Evolutionary conservation across 2,888 invertebrate genomes (phyloP).

Genomic region (Conchocele bisecta): DNA sequence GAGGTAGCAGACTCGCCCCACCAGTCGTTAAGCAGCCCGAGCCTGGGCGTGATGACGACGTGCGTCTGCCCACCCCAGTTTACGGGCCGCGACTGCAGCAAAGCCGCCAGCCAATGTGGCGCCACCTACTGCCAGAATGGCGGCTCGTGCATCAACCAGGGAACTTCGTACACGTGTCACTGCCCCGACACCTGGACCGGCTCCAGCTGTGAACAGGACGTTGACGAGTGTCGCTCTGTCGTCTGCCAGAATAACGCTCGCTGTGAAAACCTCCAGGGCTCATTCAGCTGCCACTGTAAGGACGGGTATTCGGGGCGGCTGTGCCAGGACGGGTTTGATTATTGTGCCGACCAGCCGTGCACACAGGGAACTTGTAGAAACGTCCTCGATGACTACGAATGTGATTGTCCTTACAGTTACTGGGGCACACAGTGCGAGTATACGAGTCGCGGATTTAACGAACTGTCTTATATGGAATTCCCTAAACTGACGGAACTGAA

Average conservation of each 20-base stretch:
- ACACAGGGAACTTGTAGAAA: conserved; percentile 70
- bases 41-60: conserved; percentile 89
- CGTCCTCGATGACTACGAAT: conserved; percentile 87
- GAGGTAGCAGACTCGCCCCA: conserved; percentile 90
- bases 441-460: conserved; percentile 94
- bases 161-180: conserved; percentile 71
- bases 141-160: conserved; percentile 87
- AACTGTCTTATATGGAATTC: conserved; percentile 95
- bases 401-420: conserved; percentile 91
- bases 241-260: conserved; percentile 46
- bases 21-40: conserved; percentile 92
- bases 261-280: conserved; percentile 45
- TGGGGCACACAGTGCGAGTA: conserved; percentile 96
- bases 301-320: conserved; percentile 37
- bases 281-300: conserved; percentile 46
- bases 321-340: conserved; percentile 56
- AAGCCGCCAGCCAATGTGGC: conserved; percentile 85
- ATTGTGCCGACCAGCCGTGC: conserved; percentile 73
- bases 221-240: conserved; percentile 42
- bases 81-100: conserved; percentile 86
- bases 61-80: conserved; percentile 96
- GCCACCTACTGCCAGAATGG: conserved; percentile 94
- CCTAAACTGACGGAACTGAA: conserved; percentile 91
- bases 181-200: conserved; percentile 76
- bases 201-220: conserved; percentile 66